Conservation (phyloP, 2,888 invertebrate species). For the Eupithecia dodoneata region DNA sequence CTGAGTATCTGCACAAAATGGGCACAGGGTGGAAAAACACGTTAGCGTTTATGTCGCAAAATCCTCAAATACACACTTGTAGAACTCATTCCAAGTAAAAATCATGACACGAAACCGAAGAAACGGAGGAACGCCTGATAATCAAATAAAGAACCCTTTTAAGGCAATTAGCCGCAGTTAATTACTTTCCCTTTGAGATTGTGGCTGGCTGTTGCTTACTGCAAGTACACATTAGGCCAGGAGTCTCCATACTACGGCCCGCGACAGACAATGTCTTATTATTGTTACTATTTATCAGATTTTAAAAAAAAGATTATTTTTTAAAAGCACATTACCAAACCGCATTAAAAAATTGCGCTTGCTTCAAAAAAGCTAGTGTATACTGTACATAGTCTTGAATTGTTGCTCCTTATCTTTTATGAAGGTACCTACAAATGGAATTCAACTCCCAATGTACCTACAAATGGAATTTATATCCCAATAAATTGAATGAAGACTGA, state of each 20-base stretch:
- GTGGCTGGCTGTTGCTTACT: slow-evolving; percentile 13
- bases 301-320: too few species aligned
- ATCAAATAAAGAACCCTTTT: slow-evolving; percentile 56
- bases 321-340: neutral
- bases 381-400: neutral
- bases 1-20: too few species aligned
- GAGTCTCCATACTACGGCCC: too few species aligned
- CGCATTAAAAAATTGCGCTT: neutral
- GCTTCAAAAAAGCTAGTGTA: neutral
- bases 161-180: slow-evolving; percentile 57
- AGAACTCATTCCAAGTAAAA: neutral
- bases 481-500: neutral
- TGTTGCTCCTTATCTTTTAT: neutral
- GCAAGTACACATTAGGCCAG: neutral
- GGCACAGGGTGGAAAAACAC: neutral
- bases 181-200: slow-evolving; percentile 43
- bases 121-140: slow-evolving; percentile 44
- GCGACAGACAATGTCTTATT: too few species aligned
- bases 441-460: neutral
- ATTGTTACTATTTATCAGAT: too few species aligned
- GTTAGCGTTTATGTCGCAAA: neutral
- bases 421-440: neutral
- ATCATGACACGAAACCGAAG: slow-evolving; percentile 5
- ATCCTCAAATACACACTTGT: neutral
- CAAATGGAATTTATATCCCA: neutral